These are phyloP conservation scores for Scolopax bukidnonensis DNA, from an alignment of 2,797 vertebrate species.

Conservation along the genomic window DNA sequence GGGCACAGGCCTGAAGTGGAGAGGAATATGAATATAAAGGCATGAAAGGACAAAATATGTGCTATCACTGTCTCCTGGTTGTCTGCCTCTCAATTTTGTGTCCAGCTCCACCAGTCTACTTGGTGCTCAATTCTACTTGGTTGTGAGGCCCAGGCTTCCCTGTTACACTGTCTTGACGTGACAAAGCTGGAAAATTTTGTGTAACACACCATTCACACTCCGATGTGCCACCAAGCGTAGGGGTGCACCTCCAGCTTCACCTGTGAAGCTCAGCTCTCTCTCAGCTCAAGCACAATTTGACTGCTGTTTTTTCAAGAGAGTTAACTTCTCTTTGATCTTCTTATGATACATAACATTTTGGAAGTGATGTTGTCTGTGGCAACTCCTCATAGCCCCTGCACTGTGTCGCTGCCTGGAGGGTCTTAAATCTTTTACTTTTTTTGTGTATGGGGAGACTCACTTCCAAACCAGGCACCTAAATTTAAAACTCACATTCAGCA, in stretches of 20 bases:
- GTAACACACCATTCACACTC: rapidly evolving
- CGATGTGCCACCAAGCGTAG: rapidly evolving
- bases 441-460: background rate
- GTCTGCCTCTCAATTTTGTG: background rate
- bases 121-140: background rate
- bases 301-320: background rate
- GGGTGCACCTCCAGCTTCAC: background rate
- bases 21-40: background rate
- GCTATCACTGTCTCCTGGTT: background rate
- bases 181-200: background rate
- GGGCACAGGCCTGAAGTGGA: background rate
- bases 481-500: background rate
- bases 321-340: background rate
- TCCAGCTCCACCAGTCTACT: background rate
- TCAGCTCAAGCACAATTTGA: background rate
- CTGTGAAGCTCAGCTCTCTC: background rate
- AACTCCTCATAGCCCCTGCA: background rate
- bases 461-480: background rate
- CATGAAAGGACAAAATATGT: background rate
- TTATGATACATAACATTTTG: background rate
- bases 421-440: no score
- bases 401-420: no score
- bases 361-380: background rate
- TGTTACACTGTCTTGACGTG: rapidly evolving
- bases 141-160: background rate